Percentiles rank a stretch among this genome's conserved stretches.
phyloP scores from a whole-genome alignment of 2,797 vertebrate genomes.

The Enteromius thamalakanensis region DNA sequence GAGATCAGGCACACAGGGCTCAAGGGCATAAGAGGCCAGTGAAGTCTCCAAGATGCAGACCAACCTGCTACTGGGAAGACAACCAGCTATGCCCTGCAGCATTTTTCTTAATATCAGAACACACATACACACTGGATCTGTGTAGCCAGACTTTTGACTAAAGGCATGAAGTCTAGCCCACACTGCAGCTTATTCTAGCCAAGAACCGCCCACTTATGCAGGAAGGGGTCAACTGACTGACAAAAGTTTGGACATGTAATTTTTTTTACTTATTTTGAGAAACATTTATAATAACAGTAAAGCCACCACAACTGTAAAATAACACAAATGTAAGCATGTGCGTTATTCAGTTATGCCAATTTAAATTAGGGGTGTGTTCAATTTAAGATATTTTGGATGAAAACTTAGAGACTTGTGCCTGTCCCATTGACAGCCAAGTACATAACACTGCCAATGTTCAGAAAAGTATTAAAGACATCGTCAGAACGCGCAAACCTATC shows the following conservation, averaged over 20 bases:
- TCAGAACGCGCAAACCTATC: too few relatives aligned
- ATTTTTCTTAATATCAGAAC: conserved; percentile 47
- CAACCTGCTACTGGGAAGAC: conserved; percentile 45
- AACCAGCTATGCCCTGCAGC: conserved; percentile 44
- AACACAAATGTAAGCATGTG: neutral
- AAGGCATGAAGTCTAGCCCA: conserved; percentile 37
- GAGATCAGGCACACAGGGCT: conserved; percentile 34
- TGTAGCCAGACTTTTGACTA: conserved; percentile 35
- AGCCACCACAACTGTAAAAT: neutral
- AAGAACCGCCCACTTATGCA: conserved; percentile 23
- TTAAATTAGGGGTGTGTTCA: neutral
- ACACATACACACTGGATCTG: conserved; percentile 22
- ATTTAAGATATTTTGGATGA: too few relatives aligned
- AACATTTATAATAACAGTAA: neutral
- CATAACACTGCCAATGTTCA: too few relatives aligned
- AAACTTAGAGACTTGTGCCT: too few relatives aligned
- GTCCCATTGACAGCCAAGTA: too few relatives aligned
- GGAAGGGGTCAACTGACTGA: conserved; percentile 13
- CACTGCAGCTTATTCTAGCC: conserved; percentile 21
- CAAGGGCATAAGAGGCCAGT: conserved; percentile 46
- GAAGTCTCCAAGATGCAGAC: conserved; percentile 50
- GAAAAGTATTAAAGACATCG: too few relatives aligned
- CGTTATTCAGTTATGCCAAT: too few relatives aligned
- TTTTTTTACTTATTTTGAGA: neutral
- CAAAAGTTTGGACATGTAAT: neutral